Evolutionary conservation across 2,113 vertebrate species (phyloP).

Genomic region (Ailurus styani): DNA sequence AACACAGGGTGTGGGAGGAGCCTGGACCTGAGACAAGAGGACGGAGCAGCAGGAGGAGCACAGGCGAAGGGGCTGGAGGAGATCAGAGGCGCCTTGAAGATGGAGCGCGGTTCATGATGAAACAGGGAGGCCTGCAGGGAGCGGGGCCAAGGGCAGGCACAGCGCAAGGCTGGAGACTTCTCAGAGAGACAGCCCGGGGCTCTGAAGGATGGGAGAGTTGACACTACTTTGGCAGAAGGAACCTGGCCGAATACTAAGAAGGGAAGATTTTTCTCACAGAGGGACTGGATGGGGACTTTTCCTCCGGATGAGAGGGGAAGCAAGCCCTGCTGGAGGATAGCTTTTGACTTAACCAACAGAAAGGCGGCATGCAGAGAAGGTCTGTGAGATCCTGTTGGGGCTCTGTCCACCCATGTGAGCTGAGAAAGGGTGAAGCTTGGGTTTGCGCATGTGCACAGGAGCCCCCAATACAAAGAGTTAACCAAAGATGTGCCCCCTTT

Average conservation of each 20-base stretch:
- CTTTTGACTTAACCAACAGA: neutral
- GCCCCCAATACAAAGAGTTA: neutral
- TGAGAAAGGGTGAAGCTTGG: neutral
- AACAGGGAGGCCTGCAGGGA: neutral
- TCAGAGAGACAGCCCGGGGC: slow-evolving; percentile 25
- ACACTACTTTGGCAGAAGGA: slow-evolving; percentile 3
- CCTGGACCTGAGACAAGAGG: neutral
- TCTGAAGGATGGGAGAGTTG: neutral
- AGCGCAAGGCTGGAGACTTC: neutral
- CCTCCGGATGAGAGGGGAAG: neutral
- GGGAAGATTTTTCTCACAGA: neutral
- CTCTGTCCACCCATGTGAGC: neutral
- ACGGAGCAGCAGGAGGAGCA: neutral
- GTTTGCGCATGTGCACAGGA: neutral
- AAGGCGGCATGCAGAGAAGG: neutral
- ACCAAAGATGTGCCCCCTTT: neutral
- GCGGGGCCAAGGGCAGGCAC: neutral
- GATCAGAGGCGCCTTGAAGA: slow-evolving; percentile 1
- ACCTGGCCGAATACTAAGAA: slow-evolving; percentile 12
- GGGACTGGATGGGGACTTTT: neutral
- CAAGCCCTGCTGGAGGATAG: neutral
- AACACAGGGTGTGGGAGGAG: neutral
- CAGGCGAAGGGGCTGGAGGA: neutral
- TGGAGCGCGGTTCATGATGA: neutral
- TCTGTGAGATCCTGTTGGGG: neutral